These are phyloP conservation scores for Lethocerus indicus DNA, from an alignment of 1,140 invertebrate species.

Conservation along the genomic window DNA sequence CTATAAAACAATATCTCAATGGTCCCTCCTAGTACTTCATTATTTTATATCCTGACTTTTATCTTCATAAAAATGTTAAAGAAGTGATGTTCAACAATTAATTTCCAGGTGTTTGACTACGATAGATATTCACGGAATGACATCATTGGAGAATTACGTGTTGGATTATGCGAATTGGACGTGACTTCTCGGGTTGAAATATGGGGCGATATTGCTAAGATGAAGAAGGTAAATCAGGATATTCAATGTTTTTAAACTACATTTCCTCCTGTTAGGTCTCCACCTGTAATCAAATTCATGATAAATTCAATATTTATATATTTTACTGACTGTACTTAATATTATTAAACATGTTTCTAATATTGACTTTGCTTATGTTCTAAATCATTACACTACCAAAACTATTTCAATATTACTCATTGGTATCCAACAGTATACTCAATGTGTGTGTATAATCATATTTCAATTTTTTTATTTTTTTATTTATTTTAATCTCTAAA, in stretches of 20 bases:
- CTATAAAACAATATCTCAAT: too few species aligned
- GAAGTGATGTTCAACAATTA: too few species aligned
- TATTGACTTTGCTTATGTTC: neutral
- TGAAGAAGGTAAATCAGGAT: constrained; percentile 31
- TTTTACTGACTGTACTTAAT: neutral
- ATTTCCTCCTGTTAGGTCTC: neutral
- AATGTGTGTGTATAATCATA: neutral
- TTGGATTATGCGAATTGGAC: constrained; percentile 49
- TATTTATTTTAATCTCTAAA: neutral
- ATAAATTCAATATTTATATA: neutral
- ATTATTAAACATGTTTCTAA: neutral
- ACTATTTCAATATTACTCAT: neutral
- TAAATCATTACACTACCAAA: neutral
- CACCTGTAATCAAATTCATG: neutral
- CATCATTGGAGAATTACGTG: constrained; percentile 54
- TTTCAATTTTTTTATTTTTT: neutral
- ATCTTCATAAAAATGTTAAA: too few species aligned
- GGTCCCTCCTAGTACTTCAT: too few species aligned
- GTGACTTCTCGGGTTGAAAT: constrained; percentile 52
- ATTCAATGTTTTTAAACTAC: neutral
- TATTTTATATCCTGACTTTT: too few species aligned
- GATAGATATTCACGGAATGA: constrained; percentile 61
- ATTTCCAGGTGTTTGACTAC: constrained; percentile 41
- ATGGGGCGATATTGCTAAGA: constrained; percentile 58
- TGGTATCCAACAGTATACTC: neutral